phyloP scores from a whole-genome alignment of 2,113 vertebrate species.

The Danio rerio region GRCz12tu NC_133194.1:34203001-34203500 shows the following conservation, averaged over 20 bases:
- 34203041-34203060: neutral
- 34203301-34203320: neutral
- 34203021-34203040: slow-evolving; percentile 2
- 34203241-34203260: neutral
- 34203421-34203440: neutral
- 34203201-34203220: neutral
- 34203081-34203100: neutral
- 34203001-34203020: neutral
- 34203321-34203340: neutral
- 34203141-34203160: neutral
- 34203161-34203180: neutral
- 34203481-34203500: neutral
- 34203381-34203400: slow-evolving; percentile 16
- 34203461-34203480: neutral
- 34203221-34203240: neutral
- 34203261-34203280: neutral
- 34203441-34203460: neutral
- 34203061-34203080: neutral
- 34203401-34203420: neutral
- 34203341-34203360: slow-evolving; percentile 28
- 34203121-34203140: neutral
- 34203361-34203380: neutral
- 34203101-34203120: neutral
- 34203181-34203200: neutral
- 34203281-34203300: neutral